phyloP scores from a whole-genome alignment of 1,140 invertebrate species.

The Drosophila obscura region DNA sequence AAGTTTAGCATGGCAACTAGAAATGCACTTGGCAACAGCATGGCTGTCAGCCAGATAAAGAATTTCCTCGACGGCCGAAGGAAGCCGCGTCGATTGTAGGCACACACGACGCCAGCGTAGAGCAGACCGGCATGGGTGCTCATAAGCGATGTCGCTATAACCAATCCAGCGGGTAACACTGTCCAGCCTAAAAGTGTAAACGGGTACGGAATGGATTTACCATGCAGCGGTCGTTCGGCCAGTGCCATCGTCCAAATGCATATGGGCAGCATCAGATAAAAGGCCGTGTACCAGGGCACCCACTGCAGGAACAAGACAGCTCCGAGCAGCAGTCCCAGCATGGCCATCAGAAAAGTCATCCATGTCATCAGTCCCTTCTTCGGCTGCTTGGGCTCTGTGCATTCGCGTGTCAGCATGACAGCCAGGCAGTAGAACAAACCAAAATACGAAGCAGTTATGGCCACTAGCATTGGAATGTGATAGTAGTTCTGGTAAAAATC shows the following conservation, averaged over 20 bases:
- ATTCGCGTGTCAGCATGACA: constrained; percentile 20
- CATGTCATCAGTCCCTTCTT: neutral
- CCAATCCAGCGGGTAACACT: constrained; percentile 44
- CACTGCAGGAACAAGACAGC: constrained; percentile 43
- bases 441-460: constrained; percentile 86
- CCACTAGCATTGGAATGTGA: constrained; percentile 86
- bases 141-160: constrained; percentile 58
- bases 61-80: constrained; percentile 34
- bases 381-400: neutral
- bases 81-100: constrained; percentile 42
- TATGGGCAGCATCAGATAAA: constrained; percentile 71
- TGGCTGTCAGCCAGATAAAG: constrained; percentile 43
- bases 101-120: constrained; percentile 16
- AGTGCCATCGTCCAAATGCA: constrained; percentile 51
- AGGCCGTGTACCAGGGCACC: constrained; percentile 42
- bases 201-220: constrained; percentile 1
- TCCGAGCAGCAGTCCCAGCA: constrained; percentile 17
- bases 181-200: constrained; percentile 38
- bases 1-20: constrained; percentile 87
- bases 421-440: constrained; percentile 86
- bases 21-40: constrained; percentile 77
- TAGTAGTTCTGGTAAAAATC: constrained; percentile 92
- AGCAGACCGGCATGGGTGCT: constrained; percentile 50
- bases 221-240: constrained; percentile 17
- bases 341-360: constrained; percentile 2